A percentile compares a stretch with the other conserved stretches of the same genome.
These are phyloP conservation scores for Sturnus vulgaris DNA, from an alignment of 2,113 vertebrate species.

Conservation along the genomic window DNA sequence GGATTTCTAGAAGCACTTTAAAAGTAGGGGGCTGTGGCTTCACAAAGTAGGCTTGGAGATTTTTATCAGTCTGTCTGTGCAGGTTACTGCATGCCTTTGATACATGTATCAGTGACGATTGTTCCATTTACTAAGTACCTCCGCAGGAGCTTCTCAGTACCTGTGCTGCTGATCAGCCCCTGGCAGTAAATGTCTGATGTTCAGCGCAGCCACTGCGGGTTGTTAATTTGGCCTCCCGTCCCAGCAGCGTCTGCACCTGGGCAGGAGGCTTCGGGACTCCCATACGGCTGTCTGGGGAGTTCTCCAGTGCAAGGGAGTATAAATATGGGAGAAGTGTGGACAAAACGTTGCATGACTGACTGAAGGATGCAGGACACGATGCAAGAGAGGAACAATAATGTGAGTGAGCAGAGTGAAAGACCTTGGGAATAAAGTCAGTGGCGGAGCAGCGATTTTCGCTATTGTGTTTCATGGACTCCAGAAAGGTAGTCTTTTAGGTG, in stretches of 20 bases:
- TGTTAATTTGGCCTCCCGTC: neutral
- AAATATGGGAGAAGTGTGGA: neutral
- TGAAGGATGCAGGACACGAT: neutral
- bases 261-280: neutral
- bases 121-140: neutral
- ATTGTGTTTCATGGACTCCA: neutral
- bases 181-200: neutral
- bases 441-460: neutral
- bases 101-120: neutral
- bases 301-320: neutral
- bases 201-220: neutral
- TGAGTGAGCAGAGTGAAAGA: neutral
- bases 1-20: neutral
- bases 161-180: neutral
- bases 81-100: neutral
- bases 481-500: neutral
- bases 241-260: fast-evolving
- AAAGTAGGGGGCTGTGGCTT: neutral
- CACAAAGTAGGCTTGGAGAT: neutral
- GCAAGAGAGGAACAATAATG: neutral
- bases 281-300: neutral
- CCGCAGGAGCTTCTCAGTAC: neutral
- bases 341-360: neutral
- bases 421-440: neutral
- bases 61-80: neutral